Base-by-base conservation (phyloP, 2,113 vertebrate species). In the Erythrolamprus reginae region DNA sequence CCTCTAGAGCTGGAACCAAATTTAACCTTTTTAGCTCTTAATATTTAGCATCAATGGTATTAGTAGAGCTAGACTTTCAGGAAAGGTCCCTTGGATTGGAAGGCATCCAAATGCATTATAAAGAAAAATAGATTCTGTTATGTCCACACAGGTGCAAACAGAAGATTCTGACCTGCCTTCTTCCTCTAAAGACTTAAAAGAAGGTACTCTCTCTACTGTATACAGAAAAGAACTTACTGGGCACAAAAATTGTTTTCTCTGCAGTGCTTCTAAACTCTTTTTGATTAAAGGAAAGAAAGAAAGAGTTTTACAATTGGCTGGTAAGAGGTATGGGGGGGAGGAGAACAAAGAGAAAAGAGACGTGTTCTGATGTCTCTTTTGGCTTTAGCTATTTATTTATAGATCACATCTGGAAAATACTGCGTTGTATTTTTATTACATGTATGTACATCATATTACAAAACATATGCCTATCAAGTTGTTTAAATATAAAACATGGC, bases 381-480 rank as follows among this genome's bases (percentile, higher is more conserved):
- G 4, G 89, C 4, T 58, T 19, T 10, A 5, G 17, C 13, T 51
- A 82, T 58, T 95, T 94, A 90, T 96, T 96, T 96, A 96, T 96
- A 92, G 92, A 91, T 92, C 87, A 90, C 10, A 88, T 94, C 93
- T 94, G 91, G 90, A 89, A 89, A 53, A 87, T 94, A 84, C 90
- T 90, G 93, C 92, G 92, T 88, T 53, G 45, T 90, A 92, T 91
- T 91, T 89, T 53, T 7, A 89, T 89, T 90, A 89, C 55, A 94
- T 90, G 84, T 92, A 93, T 93, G 92, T 93, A 93, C 94, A 56
- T 88, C 95, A 94, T 94, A 96, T 95, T 95, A 96, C 94, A 94
- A 95, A 94, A 89, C 87, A 93, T 90, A 89, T 88, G 88, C 92
- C 92, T 88, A 51, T 90, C 93, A 93, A 95, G 82, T 4, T 48